Evolutionary conservation across 2,888 invertebrate species (phyloP).

Genomic region (Girardia tigrina): DNA sequence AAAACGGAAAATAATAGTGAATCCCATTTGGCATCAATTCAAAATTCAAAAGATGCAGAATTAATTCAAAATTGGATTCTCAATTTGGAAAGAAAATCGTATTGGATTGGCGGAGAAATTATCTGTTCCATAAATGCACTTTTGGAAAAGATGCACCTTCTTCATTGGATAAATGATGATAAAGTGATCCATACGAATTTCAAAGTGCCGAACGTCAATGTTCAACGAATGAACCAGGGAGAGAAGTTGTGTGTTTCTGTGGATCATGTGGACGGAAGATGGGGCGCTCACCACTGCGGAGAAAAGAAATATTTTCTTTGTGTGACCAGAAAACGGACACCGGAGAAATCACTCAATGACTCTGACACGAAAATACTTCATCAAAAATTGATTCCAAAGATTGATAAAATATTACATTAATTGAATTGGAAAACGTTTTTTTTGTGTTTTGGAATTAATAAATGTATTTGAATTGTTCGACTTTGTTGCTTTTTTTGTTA

Average conservation of each 20-base stretch:
- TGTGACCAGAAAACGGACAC: background rate
- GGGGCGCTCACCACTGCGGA: conserved; percentile 2
- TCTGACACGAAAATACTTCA: no score
- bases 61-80: conserved; percentile 13
- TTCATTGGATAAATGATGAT: conserved; percentile 5
- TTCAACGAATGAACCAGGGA: background rate
- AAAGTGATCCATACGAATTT: background rate
- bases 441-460: no score
- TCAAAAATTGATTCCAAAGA: no score
- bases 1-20: background rate
- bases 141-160: background rate
- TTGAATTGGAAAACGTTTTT: no score
- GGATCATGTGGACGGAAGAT: background rate
- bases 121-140: conserved; percentile 6
- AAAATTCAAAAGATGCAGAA: background rate
- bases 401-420: no score
- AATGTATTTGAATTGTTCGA: no score
- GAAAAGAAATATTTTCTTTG: conserved; percentile 5
- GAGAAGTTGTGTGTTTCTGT: background rate
- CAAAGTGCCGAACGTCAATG: background rate
- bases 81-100: conserved; percentile 19
- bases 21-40: background rate
- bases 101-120: conserved; percentile 6
- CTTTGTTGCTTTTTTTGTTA: no score
- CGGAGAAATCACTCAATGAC: no score